Evolutionary conservation across 2,888 invertebrate species (phyloP).

Genomic region (Tryphoninae sp.): DNA sequence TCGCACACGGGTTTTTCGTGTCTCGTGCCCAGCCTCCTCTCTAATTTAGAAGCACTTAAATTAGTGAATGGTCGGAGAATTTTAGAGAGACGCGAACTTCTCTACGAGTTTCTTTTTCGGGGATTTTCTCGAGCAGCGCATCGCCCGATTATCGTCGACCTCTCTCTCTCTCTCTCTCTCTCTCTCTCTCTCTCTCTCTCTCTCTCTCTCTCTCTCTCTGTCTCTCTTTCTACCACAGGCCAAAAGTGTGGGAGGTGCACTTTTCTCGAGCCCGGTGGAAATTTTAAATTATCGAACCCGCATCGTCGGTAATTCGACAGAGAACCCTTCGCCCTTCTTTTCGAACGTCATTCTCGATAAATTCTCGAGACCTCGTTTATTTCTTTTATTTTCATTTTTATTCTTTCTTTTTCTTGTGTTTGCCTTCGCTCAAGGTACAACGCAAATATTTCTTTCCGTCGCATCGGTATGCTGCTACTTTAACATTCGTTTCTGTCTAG

Average conservation of each 20-base stretch:
- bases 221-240: background rate
- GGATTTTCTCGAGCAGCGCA: background rate
- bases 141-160: background rate
- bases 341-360: constrained; percentile 2
- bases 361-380: constrained; percentile 21
- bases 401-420: background rate
- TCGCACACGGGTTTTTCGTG: background rate
- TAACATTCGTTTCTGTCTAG: background rate
- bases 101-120: background rate
- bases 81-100: background rate
- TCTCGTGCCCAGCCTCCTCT: constrained; percentile 52
- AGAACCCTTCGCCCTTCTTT: constrained; percentile 1
- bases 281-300: background rate
- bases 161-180: background rate
- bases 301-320: constrained; percentile 36
- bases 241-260: background rate
- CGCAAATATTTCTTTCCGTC: background rate
- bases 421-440: background rate
- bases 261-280: constrained; percentile 24
- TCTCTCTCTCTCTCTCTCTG: no score
- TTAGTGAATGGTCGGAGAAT: constrained; percentile 64
- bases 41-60: constrained; percentile 75
- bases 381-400: constrained; percentile 1
- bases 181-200: no score
- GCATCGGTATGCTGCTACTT: background rate